Evolutionary conservation across 53 echinoderm and acorn worm genomes (phyloP).

Genomic region (Apostichopus leukothele): DNA sequence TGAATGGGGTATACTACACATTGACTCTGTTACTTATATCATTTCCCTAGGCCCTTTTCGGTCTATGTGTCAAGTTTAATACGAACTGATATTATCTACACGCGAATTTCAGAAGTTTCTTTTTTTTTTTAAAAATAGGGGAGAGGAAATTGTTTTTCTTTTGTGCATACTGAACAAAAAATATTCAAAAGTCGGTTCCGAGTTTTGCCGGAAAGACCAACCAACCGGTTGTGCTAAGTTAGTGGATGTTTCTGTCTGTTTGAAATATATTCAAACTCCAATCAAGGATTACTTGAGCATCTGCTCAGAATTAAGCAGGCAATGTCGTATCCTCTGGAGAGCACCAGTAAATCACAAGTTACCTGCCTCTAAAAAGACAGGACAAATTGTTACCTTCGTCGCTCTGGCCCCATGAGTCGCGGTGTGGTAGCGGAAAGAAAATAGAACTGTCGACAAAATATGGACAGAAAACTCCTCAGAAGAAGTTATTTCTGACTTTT

Average conservation of each 20-base stretch:
- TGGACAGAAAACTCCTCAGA: neutral
- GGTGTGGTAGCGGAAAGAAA: slow-evolving; percentile 30
- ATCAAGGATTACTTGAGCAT: slow-evolving; percentile 33
- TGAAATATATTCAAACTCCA: slow-evolving; percentile 28
- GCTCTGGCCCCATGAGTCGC: slow-evolving; percentile 22
- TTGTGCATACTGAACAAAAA: neutral
- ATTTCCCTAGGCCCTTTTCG: too few relatives aligned
- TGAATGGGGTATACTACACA: too few relatives aligned
- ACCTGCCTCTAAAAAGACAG: slow-evolving; percentile 25
- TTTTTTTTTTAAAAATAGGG: neutral
- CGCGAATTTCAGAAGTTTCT: neutral
- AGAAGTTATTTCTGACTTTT: neutral
- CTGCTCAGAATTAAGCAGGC: slow-evolving; percentile 34
- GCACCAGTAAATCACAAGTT: slow-evolving; percentile 22
- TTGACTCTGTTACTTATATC: too few relatives aligned
- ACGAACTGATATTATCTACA: too few relatives aligned
- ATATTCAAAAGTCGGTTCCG: too few relatives aligned
- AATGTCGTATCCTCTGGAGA: slow-evolving; percentile 8
- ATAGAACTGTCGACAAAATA: neutral
- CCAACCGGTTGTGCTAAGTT: too few relatives aligned
- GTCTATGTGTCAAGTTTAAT: too few relatives aligned
- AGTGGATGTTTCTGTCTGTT: neutral
- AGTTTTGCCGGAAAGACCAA: too few relatives aligned
- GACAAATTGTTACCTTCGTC: slow-evolving; percentile 23
- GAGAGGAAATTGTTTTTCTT: neutral